A percentile compares a stretch with the other conserved stretches of the same genome.
Conservation (phyloP, 2,888 invertebrate species). For the Neoaliturus tenellus region DNA sequence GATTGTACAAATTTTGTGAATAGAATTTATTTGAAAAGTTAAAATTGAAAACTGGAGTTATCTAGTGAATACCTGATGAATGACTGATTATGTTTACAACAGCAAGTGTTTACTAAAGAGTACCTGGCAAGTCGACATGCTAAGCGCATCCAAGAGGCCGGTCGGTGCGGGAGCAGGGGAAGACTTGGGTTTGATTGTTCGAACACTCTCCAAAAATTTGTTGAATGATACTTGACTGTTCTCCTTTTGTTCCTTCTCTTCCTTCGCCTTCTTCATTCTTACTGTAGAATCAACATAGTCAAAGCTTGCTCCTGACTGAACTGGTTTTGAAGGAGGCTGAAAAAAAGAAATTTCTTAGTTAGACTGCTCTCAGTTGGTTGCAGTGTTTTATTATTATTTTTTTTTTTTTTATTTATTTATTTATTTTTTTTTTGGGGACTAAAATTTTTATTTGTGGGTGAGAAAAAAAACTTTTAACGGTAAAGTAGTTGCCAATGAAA, state of each 20-base stretch:
- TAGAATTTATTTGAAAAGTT: no score
- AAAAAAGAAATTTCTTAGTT: no score
- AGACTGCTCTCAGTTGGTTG: no score
- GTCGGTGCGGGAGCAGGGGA: not conserved
- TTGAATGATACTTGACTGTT: not conserved
- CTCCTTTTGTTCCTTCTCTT: constrained; percentile 15
- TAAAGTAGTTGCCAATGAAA: no score
- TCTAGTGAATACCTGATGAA: no score
- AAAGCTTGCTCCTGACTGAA: constrained; percentile 2
- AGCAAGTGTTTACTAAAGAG: no score
- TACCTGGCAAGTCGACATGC: constrained; percentile 10
- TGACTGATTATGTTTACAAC: no score
- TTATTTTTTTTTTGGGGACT: not conserved
- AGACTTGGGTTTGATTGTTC: constrained; percentile 15
- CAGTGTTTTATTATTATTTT: not conserved
- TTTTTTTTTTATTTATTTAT: not conserved
- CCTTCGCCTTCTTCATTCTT: not conserved
- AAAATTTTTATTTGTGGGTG: not conserved
- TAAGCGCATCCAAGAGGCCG: constrained; percentile 11
- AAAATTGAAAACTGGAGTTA: no score
- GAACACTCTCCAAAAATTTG: constrained; percentile 13
- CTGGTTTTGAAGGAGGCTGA: constrained; percentile 4
- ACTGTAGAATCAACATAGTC: constrained; percentile 27
- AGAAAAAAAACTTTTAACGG: not conserved
- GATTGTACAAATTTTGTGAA: no score